These are phyloP conservation scores for Rissa tridactyla DNA, from an alignment of 2,113 vertebrate genomes.

Conservation along the genomic window DNA sequence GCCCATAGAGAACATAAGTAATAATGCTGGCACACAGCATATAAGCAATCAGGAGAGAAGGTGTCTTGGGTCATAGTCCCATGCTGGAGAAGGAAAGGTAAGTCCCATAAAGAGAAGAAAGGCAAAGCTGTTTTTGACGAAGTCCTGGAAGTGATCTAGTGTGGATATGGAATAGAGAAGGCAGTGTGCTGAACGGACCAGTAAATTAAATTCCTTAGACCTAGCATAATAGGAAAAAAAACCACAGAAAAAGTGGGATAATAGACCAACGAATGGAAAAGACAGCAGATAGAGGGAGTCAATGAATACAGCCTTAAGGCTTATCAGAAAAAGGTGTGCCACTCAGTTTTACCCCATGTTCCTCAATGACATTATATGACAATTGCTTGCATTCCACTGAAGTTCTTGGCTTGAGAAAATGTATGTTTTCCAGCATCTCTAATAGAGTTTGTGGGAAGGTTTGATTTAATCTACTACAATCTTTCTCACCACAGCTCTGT, in stretches of 20 bases:
- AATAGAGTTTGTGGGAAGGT: not conserved
- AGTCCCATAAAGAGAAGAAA: not conserved
- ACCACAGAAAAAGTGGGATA: not conserved
- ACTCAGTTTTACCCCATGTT: not conserved
- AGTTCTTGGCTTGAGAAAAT: not conserved
- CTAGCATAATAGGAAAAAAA: not conserved
- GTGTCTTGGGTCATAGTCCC: not conserved
- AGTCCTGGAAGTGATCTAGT: not conserved
- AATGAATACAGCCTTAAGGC: not conserved
- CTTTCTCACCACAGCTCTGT: not conserved
- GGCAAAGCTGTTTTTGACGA: not conserved
- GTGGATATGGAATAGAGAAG: not conserved
- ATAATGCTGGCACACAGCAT: not conserved
- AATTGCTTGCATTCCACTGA: not conserved
- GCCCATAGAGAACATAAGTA: not conserved
- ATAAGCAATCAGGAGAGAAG: not conserved
- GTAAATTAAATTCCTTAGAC: not conserved
- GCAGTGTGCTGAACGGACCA: accelerated
- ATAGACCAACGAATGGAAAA: not conserved
- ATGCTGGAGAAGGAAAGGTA: not conserved
- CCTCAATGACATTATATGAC: not conserved
- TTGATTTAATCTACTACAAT: not conserved
- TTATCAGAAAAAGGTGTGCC: not conserved
- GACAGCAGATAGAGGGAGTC: not conserved
- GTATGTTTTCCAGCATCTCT: not conserved